These are phyloP conservation scores for Drosophila multiciliata DNA, from an alignment of 2,888 invertebrate species.

Conservation along the genomic window DNA sequence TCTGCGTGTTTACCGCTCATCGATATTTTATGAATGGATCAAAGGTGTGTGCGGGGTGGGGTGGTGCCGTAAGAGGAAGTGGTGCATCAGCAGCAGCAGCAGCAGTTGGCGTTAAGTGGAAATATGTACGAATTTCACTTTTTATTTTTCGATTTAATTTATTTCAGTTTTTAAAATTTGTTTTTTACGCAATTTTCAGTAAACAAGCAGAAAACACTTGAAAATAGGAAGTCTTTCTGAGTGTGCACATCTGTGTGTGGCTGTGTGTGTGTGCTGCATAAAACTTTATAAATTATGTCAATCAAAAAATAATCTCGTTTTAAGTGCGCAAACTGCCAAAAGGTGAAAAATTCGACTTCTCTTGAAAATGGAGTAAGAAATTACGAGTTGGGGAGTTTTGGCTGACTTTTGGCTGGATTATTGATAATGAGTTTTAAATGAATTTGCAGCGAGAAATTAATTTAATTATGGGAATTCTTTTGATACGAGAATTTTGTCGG, in stretches of 20 bases:
- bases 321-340: conserved; percentile 65
- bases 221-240: conserved; percentile 22
- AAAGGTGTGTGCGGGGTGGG: conserved; percentile 3
- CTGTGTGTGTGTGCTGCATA: conserved; percentile 25
- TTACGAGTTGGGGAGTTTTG: background rate
- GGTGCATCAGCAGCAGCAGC: background rate
- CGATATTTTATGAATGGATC: conserved; percentile 74
- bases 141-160: conserved; percentile 9
- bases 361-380: conserved; percentile 22
- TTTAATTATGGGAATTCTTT: conserved; percentile 74
- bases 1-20: conserved; percentile 78
- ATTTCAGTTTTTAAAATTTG: conserved; percentile 43
- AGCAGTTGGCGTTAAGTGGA: conserved; percentile 65
- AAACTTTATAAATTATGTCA: conserved; percentile 77
- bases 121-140: conserved; percentile 51
- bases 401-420: conserved; percentile 56
- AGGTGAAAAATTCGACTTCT: conserved; percentile 27
- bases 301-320: conserved; percentile 76
- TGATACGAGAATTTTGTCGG: conserved; percentile 35
- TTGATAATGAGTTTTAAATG: conserved; percentile 76
- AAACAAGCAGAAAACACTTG: conserved; percentile 44
- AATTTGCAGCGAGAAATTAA: conserved; percentile 73
- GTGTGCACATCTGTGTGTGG: conserved; percentile 36
- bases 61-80: background rate
- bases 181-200: conserved; percentile 67